Base-by-base conservation (phyloP, 2,888 invertebrate species). In the Muschampia staudingeri region DNA sequence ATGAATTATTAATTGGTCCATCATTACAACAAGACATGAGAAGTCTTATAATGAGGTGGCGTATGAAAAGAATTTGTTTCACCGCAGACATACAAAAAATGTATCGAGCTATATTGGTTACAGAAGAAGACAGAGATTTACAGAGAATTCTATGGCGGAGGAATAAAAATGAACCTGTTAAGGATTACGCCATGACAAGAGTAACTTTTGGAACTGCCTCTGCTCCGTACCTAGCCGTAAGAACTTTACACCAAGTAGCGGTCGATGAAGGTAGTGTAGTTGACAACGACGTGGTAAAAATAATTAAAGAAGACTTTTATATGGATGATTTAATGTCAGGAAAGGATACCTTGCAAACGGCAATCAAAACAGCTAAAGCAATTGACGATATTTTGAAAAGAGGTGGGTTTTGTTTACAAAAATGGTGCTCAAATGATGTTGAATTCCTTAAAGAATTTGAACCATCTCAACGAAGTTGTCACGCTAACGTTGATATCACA, bases 1-100 rank as follows among this genome's bases (percentile, higher is more conserved):
- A 86, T 14, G 79, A 82, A n/a, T 71, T 87, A 1, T 34, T 86
- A 4, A 82, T 84, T 1, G 88, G 88, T 1, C 85, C 87, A n/a
- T 67, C 72, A 69, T 48, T 89, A 14, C 88, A 88, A 81, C 78
- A 86, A 34, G 86, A 87, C 19, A 42, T 76, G 44, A 61, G 76
- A 65, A 65, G 42, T 25, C 67, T 76, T 14, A 61, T 76, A 4
- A 76, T 76, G 65, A 71, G 56, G 30, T 56, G 70, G 71, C 70
- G 71, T 16, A 71, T 71, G 71, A 71, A 56, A 61, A 70, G 9
- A n/a, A 11, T 61, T n/a, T 61, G 61, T 11, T 61, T 61, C 19
- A 61, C 61, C 11, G 56, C 52, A 12, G 76, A 81, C 25, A 71
- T 81, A 25, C 48, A 75, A 52, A 81, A 76, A 44, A 76, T 81